A percentile compares a stretch with the other conserved stretches of the same genome.
phyloP scores from a whole-genome alignment of 2,797 vertebrate species.

The Phoeniculus purpureus region DNA sequence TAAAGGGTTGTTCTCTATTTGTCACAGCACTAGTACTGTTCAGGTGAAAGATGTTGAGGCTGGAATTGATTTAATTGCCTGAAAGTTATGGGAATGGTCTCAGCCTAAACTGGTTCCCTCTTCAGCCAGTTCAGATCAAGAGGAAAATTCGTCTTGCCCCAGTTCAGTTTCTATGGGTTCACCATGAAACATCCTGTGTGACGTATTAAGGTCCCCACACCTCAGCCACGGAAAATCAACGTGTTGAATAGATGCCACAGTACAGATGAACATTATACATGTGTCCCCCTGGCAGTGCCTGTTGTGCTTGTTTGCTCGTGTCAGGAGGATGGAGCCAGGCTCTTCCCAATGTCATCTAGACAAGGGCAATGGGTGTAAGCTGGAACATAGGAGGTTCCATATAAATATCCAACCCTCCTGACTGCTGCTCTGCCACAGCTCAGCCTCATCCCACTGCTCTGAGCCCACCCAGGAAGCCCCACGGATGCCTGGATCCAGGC shows the following conservation, averaged over 20 bases:
- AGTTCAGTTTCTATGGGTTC: neutral
- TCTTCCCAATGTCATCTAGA: too few relatives aligned
- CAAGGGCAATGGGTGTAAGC: too few relatives aligned
- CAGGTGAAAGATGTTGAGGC: neutral
- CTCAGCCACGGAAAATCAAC: neutral
- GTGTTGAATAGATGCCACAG: neutral
- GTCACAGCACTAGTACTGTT: neutral
- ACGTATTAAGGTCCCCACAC: neutral
- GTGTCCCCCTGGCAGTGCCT: neutral
- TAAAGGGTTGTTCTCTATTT: neutral
- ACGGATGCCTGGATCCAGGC: neutral
- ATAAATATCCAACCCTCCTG: neutral
- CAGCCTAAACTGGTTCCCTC: neutral
- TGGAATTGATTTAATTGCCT: neutral
- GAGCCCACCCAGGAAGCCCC: neutral
- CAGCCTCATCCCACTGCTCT: accelerated
- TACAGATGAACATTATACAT: neutral
- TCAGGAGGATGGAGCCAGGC: too few relatives aligned
- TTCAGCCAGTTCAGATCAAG: neutral
- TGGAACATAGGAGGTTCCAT: too few relatives aligned
- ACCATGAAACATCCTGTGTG: neutral
- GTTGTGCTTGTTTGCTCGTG: neutral
- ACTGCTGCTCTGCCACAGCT: neutral
- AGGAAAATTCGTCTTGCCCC: neutral
- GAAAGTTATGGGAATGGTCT: neutral